A percentile compares a stretch with the other conserved stretches of the same genome.
Conservation (phyloP, 2,888 invertebrate genomes). For the Prenolepis imparis region DNA sequence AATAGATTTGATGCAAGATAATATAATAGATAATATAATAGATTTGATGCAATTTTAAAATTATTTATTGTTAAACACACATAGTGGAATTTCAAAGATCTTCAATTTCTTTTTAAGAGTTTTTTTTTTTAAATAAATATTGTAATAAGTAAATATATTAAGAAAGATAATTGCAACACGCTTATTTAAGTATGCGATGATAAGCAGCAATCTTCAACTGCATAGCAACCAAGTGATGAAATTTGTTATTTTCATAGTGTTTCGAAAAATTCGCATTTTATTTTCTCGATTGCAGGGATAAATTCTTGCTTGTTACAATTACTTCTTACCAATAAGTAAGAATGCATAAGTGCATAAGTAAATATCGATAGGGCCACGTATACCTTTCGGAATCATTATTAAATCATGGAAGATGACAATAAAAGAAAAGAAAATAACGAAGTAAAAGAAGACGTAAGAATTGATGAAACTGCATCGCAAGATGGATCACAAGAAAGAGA, state of each 20-base stretch:
- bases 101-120: background rate
- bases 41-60: background rate
- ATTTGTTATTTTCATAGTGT: slow-evolving; percentile 67
- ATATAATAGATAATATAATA: background rate
- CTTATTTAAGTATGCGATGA: background rate
- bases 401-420: slow-evolving; percentile 61
- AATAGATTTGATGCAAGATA: no score
- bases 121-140: no score
- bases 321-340: slow-evolving; percentile 31
- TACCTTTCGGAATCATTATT: background rate
- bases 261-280: slow-evolving; percentile 48
- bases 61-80: background rate
- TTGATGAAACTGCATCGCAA: background rate
- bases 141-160: slow-evolving; percentile 7
- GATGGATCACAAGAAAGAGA: slow-evolving; percentile 19
- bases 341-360: slow-evolving; percentile 42
- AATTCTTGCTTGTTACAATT: slow-evolving; percentile 56
- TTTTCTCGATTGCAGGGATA: slow-evolving; percentile 26
- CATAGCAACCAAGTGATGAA: slow-evolving; percentile 69
- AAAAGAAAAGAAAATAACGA: slow-evolving; percentile 34
- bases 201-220: slow-evolving; percentile 50
- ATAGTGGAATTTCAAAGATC: background rate
- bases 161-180: background rate
- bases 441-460: background rate
- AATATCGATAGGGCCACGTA: background rate